Evolutionary conservation across 2,113 vertebrate genomes (phyloP).

Genomic region (Toxotes jaculatrix): DNA sequence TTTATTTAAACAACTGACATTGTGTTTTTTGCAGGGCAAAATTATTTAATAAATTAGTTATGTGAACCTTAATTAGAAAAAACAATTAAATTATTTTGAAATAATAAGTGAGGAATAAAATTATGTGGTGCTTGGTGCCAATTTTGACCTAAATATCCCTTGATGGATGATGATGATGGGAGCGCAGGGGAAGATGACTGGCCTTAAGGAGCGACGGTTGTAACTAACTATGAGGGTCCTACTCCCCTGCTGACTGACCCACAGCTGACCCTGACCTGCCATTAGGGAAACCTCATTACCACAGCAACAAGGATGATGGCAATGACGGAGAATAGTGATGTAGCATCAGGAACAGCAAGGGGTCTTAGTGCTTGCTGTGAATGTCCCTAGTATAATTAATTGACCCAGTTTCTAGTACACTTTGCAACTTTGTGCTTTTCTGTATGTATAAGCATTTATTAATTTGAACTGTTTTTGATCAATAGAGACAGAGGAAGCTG

Average conservation of each 20-base stretch:
- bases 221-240: conserved; percentile 44
- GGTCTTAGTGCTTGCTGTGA: conserved; percentile 48
- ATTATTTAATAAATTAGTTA: not conserved
- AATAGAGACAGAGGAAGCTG: not conserved
- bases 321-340: conserved; percentile 41
- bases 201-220: conserved; percentile 36
- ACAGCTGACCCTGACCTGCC: conserved; percentile 57
- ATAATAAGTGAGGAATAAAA: not conserved
- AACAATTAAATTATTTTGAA: not conserved
- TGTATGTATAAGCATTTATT: not conserved
- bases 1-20: no score
- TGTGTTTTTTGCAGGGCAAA: not conserved
- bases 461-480: not conserved
- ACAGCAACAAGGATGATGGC: conserved; percentile 43
- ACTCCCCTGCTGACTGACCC: conserved; percentile 66
- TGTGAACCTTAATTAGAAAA: not conserved
- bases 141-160: not conserved
- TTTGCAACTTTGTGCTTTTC: not conserved
- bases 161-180: conserved; percentile 19
- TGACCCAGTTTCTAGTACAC: conserved; percentile 54
- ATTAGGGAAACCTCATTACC: conserved; percentile 56
- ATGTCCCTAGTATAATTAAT: conserved; percentile 47
- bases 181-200: conserved; percentile 25
- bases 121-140: not conserved
- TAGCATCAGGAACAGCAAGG: conserved; percentile 61